Evolutionary conservation across 2,113 vertebrate species (phyloP).

Genomic region (Thomomys bottae): DNA sequence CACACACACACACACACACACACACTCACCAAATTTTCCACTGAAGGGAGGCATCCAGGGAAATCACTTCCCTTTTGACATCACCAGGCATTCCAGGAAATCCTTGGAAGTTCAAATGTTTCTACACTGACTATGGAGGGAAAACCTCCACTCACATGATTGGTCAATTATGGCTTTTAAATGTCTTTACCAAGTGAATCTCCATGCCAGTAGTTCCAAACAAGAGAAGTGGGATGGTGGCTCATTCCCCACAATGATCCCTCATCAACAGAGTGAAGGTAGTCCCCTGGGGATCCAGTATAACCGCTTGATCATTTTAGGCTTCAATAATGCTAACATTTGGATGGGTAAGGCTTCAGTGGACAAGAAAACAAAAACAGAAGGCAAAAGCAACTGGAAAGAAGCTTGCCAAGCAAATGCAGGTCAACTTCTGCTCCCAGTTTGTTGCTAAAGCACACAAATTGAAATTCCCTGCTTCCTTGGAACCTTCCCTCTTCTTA

Average conservation of each 20-base stretch:
- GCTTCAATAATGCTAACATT: background rate
- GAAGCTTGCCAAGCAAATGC: background rate
- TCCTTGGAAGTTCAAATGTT: background rate
- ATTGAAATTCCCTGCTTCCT: background rate
- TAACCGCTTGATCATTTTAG: background rate
- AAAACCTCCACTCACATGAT: background rate
- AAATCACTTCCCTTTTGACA: background rate
- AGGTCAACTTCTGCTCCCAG: background rate
- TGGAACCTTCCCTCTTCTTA: background rate
- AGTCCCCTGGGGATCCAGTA: background rate
- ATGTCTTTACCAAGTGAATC: background rate
- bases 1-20: too few species aligned
- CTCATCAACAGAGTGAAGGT: background rate
- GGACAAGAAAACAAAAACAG: slow-evolving; percentile 48
- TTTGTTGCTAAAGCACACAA: background rate
- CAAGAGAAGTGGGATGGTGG: background rate
- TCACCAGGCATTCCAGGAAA: background rate
- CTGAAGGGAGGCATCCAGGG: background rate
- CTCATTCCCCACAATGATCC: background rate
- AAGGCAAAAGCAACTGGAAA: background rate
- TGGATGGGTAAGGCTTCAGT: slow-evolving; percentile 3
- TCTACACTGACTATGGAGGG: background rate
- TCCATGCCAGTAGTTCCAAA: background rate
- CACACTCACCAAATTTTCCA: background rate
- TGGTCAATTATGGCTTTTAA: background rate